Conservation (phyloP, 2,113 vertebrate genomes). For the Stegastes partitus region DNA sequence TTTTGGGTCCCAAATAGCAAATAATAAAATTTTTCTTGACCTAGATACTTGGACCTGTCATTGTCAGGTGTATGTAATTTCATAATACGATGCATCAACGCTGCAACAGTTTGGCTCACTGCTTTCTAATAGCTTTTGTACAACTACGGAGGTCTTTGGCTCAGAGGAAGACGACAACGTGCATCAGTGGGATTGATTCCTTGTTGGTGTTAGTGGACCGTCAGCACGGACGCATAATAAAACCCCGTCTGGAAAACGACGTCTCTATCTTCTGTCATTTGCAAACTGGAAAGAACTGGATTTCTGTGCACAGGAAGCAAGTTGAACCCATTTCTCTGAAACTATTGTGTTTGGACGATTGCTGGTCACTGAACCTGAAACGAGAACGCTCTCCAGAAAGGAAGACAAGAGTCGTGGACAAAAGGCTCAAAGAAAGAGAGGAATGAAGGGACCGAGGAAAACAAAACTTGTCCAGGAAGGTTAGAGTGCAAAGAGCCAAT, state of each 20-base stretch:
- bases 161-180: background rate
- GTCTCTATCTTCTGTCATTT: conserved; percentile 13
- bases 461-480: conserved; percentile 43
- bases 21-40: too few relatives aligned
- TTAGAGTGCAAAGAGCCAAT: conserved; percentile 39
- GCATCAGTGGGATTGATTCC: background rate
- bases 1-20: too few relatives aligned
- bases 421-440: conserved; percentile 53
- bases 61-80: too few relatives aligned
- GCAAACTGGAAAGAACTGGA: conserved; percentile 38
- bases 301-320: conserved; percentile 42
- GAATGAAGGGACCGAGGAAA: conserved; percentile 35
- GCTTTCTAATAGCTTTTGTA: background rate
- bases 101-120: too few relatives aligned
- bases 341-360: conserved; percentile 55
- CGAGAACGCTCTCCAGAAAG: conserved; percentile 56
- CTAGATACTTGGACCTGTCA: too few relatives aligned
- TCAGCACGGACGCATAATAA: background rate
- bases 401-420: conserved; percentile 63
- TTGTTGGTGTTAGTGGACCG: background rate
- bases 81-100: too few relatives aligned
- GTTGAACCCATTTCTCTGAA: conserved; percentile 31
- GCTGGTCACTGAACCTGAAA: conserved; percentile 77
- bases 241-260: background rate
- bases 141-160: background rate